A percentile compares a stretch with the other conserved stretches of the same genome.
Conservation (phyloP, 2,113 vertebrate genomes). For the Meriones unguiculatus region DNA sequence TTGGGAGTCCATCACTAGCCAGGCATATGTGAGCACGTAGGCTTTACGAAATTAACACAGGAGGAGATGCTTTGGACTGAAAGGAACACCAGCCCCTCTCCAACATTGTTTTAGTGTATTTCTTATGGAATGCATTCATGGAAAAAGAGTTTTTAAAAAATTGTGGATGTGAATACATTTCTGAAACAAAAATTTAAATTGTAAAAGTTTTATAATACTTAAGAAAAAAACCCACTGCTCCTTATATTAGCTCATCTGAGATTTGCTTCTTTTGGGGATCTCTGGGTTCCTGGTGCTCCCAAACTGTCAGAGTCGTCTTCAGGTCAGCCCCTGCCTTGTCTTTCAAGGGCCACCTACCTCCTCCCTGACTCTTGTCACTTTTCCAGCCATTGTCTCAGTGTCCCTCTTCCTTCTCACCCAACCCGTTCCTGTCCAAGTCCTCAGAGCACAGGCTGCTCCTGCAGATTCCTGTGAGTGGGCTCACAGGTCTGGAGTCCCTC, state of each 20-base stretch:
- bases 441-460: too few relatives aligned
- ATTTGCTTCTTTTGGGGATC: background rate
- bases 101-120: conserved; percentile 38
- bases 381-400: fast-evolving
- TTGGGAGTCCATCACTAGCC: background rate
- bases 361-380: fast-evolving
- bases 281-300: background rate
- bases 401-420: background rate
- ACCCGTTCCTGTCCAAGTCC: background rate
- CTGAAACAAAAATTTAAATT: conserved; percentile 80
- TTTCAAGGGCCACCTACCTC: background rate
- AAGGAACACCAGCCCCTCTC: background rate
- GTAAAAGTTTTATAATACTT: conserved; percentile 83
- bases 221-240: background rate
- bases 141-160: conserved; percentile 72
- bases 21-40: conserved; percentile 12
- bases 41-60: conserved; percentile 77
- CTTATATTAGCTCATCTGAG: background rate
- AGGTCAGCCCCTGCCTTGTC: too few relatives aligned
- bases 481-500: background rate
- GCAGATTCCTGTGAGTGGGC: background rate
- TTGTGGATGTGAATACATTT: conserved; percentile 73
- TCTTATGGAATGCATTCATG: conserved; percentile 60
- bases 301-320: background rate
- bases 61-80: conserved; percentile 50